phyloP scores from a whole-genome alignment of 2,113 vertebrate genomes.

The Elachura formosa region DNA sequence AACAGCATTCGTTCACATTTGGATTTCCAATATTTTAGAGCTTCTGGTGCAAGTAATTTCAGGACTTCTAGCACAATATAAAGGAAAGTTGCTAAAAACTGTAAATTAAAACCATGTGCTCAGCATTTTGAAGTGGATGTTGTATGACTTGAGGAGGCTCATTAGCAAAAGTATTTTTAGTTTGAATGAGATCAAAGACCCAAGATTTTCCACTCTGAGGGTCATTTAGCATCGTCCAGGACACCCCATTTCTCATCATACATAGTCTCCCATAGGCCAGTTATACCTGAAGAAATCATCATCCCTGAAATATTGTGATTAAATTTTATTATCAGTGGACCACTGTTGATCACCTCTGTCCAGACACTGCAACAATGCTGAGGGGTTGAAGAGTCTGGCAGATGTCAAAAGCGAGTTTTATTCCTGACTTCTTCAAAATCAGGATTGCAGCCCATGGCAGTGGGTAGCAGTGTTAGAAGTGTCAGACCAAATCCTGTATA shows the following conservation, averaged over 20 bases:
- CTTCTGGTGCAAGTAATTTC: conserved; percentile 49
- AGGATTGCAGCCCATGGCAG: neutral
- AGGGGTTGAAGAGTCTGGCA: neutral
- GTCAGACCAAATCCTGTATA: neutral
- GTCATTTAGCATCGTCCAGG: conserved; percentile 4
- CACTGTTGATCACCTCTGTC: neutral
- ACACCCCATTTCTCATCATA: conserved; percentile 31
- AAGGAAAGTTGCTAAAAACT: conserved; percentile 71
- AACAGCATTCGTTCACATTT: neutral
- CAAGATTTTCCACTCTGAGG: conserved; percentile 21
- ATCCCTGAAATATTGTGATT: neutral
- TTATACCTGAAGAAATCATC: conserved; percentile 31
- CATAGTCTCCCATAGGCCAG: neutral
- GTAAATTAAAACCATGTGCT: conserved; percentile 73
- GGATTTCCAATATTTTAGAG: conserved; percentile 6
- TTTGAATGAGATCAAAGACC: conserved; percentile 45
- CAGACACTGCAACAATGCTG: neutral
- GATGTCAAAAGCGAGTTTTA: neutral
- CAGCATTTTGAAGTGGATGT: conserved; percentile 27
- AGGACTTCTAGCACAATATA: conserved; percentile 64
- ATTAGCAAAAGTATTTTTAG: conserved; percentile 47
- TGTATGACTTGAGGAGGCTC: conserved; percentile 22
- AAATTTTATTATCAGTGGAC: neutral
- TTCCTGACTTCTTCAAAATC: neutral
- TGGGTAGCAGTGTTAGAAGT: neutral